Evolutionary conservation across 2,113 vertebrate genomes (phyloP).

Genomic region (Isurus oxyrinchus): DNA sequence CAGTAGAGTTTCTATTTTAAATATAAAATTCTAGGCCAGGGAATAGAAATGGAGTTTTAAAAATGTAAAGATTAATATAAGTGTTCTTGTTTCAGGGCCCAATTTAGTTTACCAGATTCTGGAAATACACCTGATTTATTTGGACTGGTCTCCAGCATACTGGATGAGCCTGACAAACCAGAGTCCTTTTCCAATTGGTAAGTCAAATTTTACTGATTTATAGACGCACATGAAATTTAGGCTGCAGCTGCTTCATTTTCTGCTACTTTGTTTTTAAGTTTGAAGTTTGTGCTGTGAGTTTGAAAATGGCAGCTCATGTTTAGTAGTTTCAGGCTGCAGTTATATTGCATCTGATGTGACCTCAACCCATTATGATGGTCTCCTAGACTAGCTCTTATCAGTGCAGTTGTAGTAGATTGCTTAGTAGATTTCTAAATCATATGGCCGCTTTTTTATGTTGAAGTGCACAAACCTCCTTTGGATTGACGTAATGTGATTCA

Average conservation of each 20-base stretch:
- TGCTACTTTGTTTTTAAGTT: background rate
- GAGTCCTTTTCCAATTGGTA: conserved; percentile 57
- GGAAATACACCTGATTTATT: conserved; percentile 52
- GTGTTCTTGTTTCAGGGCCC: conserved; percentile 44
- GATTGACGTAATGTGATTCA: background rate
- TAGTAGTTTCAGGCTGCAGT: background rate
- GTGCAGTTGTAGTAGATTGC: background rate
- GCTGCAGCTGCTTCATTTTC: background rate
- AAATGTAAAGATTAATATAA: background rate
- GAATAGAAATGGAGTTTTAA: background rate
- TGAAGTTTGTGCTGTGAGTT: background rate
- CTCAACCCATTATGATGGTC: background rate
- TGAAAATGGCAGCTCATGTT: background rate
- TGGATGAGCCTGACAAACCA: conserved; percentile 53
- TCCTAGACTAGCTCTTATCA: too few species aligned
- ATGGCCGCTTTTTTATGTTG: background rate
- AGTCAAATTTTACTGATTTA: conserved; percentile 36
- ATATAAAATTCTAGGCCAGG: background rate
- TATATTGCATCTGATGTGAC: background rate
- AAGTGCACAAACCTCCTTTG: background rate
- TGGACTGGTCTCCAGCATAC: conserved; percentile 52
- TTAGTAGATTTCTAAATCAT: background rate
- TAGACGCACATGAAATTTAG: background rate
- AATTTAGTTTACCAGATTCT: conserved; percentile 48
- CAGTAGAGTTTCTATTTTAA: background rate